These are phyloP conservation scores for Julus scanicus DNA, from an alignment of 2,888 invertebrate genomes.

Conservation along the genomic window DNA sequence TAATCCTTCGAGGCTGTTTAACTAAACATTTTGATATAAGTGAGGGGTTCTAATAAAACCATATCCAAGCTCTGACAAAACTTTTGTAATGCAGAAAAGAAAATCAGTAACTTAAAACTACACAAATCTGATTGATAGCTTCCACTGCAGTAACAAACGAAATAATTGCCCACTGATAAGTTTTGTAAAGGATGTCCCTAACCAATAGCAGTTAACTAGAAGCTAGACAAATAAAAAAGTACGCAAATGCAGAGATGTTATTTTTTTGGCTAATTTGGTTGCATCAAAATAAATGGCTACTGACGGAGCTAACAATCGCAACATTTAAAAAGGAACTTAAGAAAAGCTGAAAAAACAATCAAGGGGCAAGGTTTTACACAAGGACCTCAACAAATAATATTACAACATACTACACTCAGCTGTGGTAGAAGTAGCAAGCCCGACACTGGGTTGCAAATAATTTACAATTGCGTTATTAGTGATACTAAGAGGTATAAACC, in stretches of 20 bases:
- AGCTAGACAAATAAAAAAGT: background rate
- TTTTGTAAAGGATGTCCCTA: background rate
- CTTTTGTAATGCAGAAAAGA: background rate
- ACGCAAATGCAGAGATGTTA: background rate
- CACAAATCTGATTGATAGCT: background rate
- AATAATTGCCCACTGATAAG: background rate
- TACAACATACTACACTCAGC: conserved; percentile 13
- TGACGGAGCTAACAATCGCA: background rate
- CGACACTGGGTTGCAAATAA: conserved; percentile 9
- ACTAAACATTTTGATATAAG: background rate
- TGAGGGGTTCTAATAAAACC: background rate
- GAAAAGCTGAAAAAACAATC: background rate
- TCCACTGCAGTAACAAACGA: too few species aligned
- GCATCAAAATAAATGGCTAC: background rate
- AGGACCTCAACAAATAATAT: background rate
- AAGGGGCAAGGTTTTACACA: background rate
- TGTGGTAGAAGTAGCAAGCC: conserved; percentile 2
- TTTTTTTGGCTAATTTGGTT: background rate
- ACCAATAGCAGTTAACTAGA: background rate
- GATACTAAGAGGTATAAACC: conserved; percentile 34
- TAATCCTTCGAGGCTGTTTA: background rate
- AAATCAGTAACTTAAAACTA: background rate
- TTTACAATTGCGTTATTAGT: conserved; percentile 24
- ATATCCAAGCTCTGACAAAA: background rate
- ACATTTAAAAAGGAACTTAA: background rate